Conservation (phyloP, 2,888 invertebrate genomes). For the Stomorhina lunata region DNA sequence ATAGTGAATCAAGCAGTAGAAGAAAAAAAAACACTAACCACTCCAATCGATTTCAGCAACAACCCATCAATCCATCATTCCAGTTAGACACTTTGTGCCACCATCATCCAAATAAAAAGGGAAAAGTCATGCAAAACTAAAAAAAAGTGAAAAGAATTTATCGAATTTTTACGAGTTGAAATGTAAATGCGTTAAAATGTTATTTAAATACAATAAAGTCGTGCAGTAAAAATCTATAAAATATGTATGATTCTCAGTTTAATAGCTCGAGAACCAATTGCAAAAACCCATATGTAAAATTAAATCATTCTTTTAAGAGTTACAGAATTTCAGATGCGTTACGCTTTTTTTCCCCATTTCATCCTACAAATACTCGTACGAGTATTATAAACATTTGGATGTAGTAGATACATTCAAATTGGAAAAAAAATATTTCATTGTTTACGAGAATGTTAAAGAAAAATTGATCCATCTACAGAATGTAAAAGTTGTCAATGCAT, state of each 20-base stretch:
- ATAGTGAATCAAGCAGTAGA: neutral
- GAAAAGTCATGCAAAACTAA: neutral
- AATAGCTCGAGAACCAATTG: slow-evolving; percentile 26
- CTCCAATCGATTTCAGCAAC: slow-evolving; percentile 35
- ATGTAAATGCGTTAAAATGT: slow-evolving; percentile 18
- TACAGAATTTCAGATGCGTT: slow-evolving; percentile 37
- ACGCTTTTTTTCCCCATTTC: neutral
- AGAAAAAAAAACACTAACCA: neutral
- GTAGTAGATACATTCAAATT: neutral
- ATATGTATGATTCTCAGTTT: neutral
- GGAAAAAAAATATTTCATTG: neutral
- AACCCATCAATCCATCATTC: slow-evolving; percentile 56
- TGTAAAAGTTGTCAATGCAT: slow-evolving; percentile 61
- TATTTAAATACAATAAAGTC: slow-evolving; percentile 36
- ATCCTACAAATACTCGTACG: neutral
- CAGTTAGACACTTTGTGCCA: slow-evolving; percentile 50
- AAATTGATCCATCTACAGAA: slow-evolving; percentile 51
- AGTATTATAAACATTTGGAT: no score
- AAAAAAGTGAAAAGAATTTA: slow-evolving; percentile 4
- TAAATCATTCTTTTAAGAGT: slow-evolving; percentile 27
- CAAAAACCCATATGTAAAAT: slow-evolving; percentile 34
- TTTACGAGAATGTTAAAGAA: slow-evolving; percentile 16
- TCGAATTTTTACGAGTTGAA: slow-evolving; percentile 4
- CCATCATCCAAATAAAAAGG: neutral
- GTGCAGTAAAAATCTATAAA: neutral